phyloP scores from a whole-genome alignment of 2,797 vertebrate species.

The Taenioides sp. region DNA sequence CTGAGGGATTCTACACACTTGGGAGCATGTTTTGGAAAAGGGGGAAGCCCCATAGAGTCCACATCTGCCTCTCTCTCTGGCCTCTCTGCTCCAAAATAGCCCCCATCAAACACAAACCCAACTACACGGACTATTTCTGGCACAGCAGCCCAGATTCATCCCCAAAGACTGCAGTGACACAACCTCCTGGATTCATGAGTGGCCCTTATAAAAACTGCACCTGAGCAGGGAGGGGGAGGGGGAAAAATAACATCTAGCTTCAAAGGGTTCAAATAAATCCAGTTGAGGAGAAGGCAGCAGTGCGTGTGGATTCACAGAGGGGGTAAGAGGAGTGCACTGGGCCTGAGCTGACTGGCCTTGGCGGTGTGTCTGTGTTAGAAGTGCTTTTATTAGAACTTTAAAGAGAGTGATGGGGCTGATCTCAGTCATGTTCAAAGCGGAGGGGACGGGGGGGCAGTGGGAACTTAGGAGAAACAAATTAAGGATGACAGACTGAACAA shows the following conservation, averaged over 20 bases:
- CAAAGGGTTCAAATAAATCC: slow-evolving; percentile 63
- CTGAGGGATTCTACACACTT: too few relatives aligned
- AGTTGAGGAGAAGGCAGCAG: slow-evolving; percentile 59
- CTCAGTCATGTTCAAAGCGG: slow-evolving; percentile 38
- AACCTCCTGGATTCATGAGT: slow-evolving; percentile 62
- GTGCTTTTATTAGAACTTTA: slow-evolving; percentile 50
- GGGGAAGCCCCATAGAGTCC: slow-evolving; percentile 34
- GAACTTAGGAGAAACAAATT: slow-evolving; percentile 31
- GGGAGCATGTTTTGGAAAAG: slow-evolving; percentile 21
- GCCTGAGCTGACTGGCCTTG: slow-evolving; percentile 53
- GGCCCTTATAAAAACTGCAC: slow-evolving; percentile 62
- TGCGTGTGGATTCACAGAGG: slow-evolving; percentile 67
- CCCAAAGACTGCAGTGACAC: slow-evolving; percentile 55
- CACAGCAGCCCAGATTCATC: slow-evolving; percentile 70
- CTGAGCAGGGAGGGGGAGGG: slow-evolving; percentile 62
- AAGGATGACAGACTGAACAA: background rate
- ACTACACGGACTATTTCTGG: slow-evolving; percentile 71
- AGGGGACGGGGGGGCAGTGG: slow-evolving; percentile 7
- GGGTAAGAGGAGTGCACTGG: slow-evolving; percentile 24
- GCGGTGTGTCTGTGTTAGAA: slow-evolving; percentile 61
- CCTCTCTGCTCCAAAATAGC: slow-evolving; percentile 50
- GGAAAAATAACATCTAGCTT: slow-evolving; percentile 56
- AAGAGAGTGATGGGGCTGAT: slow-evolving; percentile 23
- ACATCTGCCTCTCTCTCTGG: slow-evolving; percentile 38
- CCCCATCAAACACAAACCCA: slow-evolving; percentile 63